Evolutionary conservation across 2,797 vertebrate genomes (phyloP), one percentile per base, ranked within the genome.

Genomic region (Antrozous pallidus): DNA sequence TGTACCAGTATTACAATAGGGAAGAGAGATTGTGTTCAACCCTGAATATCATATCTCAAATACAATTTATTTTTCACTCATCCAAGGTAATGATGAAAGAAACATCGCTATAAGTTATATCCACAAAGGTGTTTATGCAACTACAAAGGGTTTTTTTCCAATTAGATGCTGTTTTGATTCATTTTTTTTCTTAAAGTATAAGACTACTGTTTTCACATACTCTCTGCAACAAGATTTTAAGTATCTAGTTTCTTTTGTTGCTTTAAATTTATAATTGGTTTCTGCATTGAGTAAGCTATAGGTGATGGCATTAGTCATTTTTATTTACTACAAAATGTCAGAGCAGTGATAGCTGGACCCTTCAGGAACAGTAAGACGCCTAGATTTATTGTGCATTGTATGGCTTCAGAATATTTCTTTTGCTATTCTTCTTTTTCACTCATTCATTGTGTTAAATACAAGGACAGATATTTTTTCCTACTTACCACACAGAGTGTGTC

Each of bases 31-130:
- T 77, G 38, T 14, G 31, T 12, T 38, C 45, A 70, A 22, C 36
- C 69, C 82, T 42, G 38, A 31, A 78, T 67, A 79, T 28, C 31
- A 26, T 9, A 71, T 77, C 51, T 87, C n/a, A 88, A 38, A 89
- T 86, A 38, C 51, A 28, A 91, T 89, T 95, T 88, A 69, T 70
- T 90, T 90, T 95, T 95, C 45, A 85, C 22, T 95, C 45, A 36
- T 79, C 17, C 42, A 74, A 89, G 54, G 20, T 81, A 71, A 73
- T 75, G 28, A 79, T 42, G 31, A 31, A 88, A 81, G 78, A 82
- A 78, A 26, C 1, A 7, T 83, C 51, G 17, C 54, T 67, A 61
- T 90, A 70, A n/a, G 20, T 89, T 91, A 80, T 56, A 56, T 74
- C 38, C 26, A 24, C 0, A 4, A 84, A 94, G 2, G 13, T 36